Base-by-base conservation (phyloP, 2,797 vertebrate genomes). In the Paramormyrops hopkinsi region DNA sequence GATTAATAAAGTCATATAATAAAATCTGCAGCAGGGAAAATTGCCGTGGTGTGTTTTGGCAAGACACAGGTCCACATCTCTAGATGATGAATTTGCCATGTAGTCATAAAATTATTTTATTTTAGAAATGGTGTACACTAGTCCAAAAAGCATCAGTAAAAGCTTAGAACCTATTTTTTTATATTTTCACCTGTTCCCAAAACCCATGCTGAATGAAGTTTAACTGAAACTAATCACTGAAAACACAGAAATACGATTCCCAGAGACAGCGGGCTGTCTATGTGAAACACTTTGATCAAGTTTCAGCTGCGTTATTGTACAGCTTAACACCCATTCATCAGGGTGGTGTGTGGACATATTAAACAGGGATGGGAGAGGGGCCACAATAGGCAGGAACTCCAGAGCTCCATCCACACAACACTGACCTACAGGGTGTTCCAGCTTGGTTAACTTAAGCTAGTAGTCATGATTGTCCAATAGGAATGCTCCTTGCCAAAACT, bases 41-140 rank as follows among this genome's bases (percentile, higher is more conserved):
- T 79, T n/a, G 37, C 37, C 17, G 2, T 44, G 37, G 33, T 44
- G 9, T n/a, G 41, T 44, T 41, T 44, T 79, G 73, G 73, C 73
- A 79, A 19, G 29, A 73, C 62, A 4, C 25, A 12, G 25, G 62
- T 33, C 62, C 73, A 41, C 3, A 44, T 44, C 37, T 79, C 33
- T 44, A 41, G 33, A 44, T 79, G 73, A 79, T 79, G 73, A 79
- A 79, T 79, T 79, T 79, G 73, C 73, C 73, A 79, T 79, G 37
- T 9, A 44, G 73, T n/a, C 73, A 79, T 79, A 79, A 79, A 79
- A 19, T 76, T 76, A 76, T 76, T 76, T 76, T 19, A 76, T 41
- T 76, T 76, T 76, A 76, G 4, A 76, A 76, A 41, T 76, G 69
- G 69, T 41, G 69, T 17, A 76, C 69, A 19, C 12, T 41, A 41